These are phyloP conservation scores for Thunnus thynnus DNA, from an alignment of 2,113 vertebrate genomes.

Conservation along the genomic window DNA sequence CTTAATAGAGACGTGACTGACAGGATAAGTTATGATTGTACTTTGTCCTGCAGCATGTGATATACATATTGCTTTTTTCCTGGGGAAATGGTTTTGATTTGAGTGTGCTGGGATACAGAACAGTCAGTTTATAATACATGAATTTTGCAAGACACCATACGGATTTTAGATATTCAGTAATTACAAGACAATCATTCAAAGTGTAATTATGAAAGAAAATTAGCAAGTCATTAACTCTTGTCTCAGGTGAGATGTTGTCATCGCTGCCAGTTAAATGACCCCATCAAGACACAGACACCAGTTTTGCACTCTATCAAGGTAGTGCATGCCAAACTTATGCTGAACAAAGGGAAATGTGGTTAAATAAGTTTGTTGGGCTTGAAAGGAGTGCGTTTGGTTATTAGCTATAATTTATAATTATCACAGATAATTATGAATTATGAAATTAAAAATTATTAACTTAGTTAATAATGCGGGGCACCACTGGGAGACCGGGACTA, in stretches of 20 bases:
- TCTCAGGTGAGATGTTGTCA: constrained; percentile 24
- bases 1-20: constrained; percentile 7
- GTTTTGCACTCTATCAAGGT: constrained; percentile 16
- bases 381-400: too few relatives aligned
- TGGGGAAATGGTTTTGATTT: not conserved
- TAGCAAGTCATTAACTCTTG: not conserved
- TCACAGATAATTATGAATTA: not conserved
- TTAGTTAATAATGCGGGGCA: not conserved
- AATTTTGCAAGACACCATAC: not conserved
- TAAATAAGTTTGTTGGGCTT: not conserved
- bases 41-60: too few relatives aligned
- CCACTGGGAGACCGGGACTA: too few relatives aligned
- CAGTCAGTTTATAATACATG: too few relatives aligned
- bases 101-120: not conserved
- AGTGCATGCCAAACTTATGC: not conserved
- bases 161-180: too few relatives aligned
- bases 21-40: constrained; percentile 1
- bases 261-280: constrained; percentile 19
- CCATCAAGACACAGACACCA: constrained; percentile 8
- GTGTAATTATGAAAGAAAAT: not conserved
- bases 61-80: not conserved
- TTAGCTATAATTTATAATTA: too few relatives aligned
- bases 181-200: not conserved
- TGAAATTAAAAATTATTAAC: too few relatives aligned
- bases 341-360: not conserved